phyloP scores from a whole-genome alignment of 2,888 invertebrate species.

The Caenorhabditis doughertyi region DNA sequence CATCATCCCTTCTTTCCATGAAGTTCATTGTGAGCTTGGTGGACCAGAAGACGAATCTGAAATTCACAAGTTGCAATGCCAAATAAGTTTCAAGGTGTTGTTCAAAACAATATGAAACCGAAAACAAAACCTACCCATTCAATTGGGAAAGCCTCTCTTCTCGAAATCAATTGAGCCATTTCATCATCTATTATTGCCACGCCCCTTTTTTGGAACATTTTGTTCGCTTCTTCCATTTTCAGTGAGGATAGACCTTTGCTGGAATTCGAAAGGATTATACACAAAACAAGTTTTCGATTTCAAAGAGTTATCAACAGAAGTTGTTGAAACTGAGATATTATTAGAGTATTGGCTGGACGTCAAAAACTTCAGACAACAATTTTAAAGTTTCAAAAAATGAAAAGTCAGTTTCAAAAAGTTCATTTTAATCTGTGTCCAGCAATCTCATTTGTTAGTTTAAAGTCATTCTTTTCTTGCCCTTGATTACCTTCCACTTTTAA shows the following conservation, averaged over 20 bases:
- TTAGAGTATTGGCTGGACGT: too few species aligned
- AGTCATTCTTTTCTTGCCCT: not conserved
- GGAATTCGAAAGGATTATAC: slow-evolving; percentile 54
- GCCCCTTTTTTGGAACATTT: slow-evolving; percentile 71
- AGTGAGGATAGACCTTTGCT: slow-evolving; percentile 77
- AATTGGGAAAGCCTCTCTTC: slow-evolving; percentile 57
- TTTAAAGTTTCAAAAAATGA: not conserved
- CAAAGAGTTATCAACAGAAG: too few species aligned
- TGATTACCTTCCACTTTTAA: slow-evolving; percentile 79
- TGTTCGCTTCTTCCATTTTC: slow-evolving; percentile 75
- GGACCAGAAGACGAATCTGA: slow-evolving; percentile 57
- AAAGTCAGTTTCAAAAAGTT: not conserved
- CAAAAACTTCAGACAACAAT: too few species aligned
- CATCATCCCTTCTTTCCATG: slow-evolving; percentile 42
- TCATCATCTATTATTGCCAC: slow-evolving; percentile 73
- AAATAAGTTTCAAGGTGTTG: too few species aligned
- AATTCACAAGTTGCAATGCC: too few species aligned
- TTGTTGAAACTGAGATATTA: too few species aligned
- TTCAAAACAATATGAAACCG: too few species aligned
- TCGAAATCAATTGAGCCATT: slow-evolving; percentile 58
- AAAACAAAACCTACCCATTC: slow-evolving; percentile 63
- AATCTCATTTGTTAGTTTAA: too few species aligned
- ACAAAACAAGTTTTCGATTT: too few species aligned
- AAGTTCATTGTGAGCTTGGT: slow-evolving; percentile 53
- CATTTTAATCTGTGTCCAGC: not conserved